Evolutionary conservation across 2,888 invertebrate genomes (phyloP).

Genomic region (Schrankia costaestrigalis): DNA sequence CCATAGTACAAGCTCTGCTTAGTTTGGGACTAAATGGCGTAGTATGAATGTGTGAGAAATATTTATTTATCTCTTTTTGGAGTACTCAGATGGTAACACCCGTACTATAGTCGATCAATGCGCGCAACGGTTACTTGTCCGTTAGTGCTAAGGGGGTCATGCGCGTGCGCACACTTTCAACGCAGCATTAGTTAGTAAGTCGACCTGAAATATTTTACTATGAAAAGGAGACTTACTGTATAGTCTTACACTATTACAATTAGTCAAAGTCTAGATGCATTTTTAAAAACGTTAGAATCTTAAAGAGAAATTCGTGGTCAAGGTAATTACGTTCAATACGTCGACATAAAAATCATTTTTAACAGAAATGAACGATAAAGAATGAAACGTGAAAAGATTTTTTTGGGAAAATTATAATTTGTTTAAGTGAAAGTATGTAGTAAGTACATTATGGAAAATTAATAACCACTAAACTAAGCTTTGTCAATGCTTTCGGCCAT

Average conservation of each 20-base stretch:
- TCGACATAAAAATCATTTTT: too few species aligned
- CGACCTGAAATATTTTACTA: constrained; percentile 50
- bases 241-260: constrained; percentile 13
- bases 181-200: constrained; percentile 43
- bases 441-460: constrained; percentile 19
- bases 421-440: constrained; percentile 22
- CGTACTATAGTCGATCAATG: constrained; percentile 14
- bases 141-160: constrained; percentile 69
- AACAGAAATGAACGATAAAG: too few species aligned
- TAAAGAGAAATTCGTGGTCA: too few species aligned
- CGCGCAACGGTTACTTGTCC: constrained; percentile 43
- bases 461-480: constrained; percentile 12
- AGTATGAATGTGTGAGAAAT: too few species aligned
- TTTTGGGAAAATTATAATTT: constrained; percentile 24
- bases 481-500: too few species aligned
- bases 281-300: too few species aligned
- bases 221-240: constrained; percentile 19
- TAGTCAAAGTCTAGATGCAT: constrained; percentile 6
- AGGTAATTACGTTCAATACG: too few species aligned
- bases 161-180: constrained; percentile 64
- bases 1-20: too few species aligned
- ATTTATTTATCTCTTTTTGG: too few species aligned
- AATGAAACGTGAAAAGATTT: too few species aligned
- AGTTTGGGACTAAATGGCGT: too few species aligned
- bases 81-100: too few species aligned